Percentiles rank a stretch among this genome's conserved stretches.
phyloP scores from a whole-genome alignment of 2,797 vertebrate genomes.

The Typhlichthys subterraneus region DNA sequence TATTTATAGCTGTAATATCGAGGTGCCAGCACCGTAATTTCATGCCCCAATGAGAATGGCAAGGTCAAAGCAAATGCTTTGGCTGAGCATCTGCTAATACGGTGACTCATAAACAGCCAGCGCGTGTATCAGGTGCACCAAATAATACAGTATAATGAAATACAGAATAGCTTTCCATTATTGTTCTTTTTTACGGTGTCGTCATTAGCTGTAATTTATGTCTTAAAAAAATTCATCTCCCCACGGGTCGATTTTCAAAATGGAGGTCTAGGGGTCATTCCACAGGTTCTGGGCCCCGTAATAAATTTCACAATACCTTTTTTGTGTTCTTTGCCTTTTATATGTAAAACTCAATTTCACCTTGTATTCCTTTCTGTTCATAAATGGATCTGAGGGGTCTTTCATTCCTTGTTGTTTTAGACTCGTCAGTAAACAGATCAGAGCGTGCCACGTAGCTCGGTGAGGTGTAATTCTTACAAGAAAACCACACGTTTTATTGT shows the following conservation, averaged over 20 bases:
- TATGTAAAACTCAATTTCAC: constrained; percentile 79
- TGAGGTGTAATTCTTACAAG: constrained; percentile 64
- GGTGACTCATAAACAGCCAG: constrained; percentile 99
- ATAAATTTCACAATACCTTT: constrained; percentile 75
- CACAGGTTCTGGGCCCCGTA: constrained; percentile 87
- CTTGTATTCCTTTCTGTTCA: constrained; percentile 70
- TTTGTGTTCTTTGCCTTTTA: constrained; percentile 77
- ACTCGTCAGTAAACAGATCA: constrained; percentile 73
- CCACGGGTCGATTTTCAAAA: constrained; percentile 91
- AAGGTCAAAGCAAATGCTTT: constrained; percentile 99
- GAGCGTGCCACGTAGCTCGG: constrained; percentile 66
- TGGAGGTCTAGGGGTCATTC: constrained; percentile 95
- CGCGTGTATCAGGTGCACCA: constrained; percentile 99
- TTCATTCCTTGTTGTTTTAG: constrained; percentile 73
- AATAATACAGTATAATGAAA: constrained; percentile 99
- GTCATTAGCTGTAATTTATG: constrained; percentile 99
- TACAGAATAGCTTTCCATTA: constrained; percentile 99
- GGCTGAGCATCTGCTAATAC: constrained; percentile 99
- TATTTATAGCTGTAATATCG: constrained; percentile 99
- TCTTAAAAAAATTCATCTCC: constrained; percentile 94
- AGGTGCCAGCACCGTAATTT: constrained; percentile 99
- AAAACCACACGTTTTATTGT: constrained; percentile 70
- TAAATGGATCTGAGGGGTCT: constrained; percentile 72
- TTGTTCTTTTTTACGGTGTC: constrained; percentile 99
- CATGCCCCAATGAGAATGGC: constrained; percentile 99